Evolutionary conservation across 2,113 vertebrate species (phyloP), one percentile per base, ranked within the genome.

Genomic region (Anolis sagrei): DNA sequence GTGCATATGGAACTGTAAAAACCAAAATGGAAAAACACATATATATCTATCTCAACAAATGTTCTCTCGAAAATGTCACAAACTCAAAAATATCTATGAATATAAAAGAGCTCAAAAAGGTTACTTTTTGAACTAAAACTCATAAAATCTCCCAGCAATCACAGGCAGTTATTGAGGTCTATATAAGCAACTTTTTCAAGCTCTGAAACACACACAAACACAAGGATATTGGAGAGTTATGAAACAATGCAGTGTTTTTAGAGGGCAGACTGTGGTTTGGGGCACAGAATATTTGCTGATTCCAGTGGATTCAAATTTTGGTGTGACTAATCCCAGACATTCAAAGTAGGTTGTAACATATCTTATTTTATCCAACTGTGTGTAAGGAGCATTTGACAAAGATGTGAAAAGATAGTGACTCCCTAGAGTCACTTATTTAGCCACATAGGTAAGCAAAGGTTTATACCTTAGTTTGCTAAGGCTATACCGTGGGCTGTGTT

Each of bases 241-340:
- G 51, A 86, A 75, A 25, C 0, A 4, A 54, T 72, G 34, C 34
- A 27, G 2, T 51, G n/a, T 83, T 83, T 82, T 82, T 11, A 36
- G 44, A 83, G 36, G 19, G 39, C 10, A 64, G 11, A 44, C 14
- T 29, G 8, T 80, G 7, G 77, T 79, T 62, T 8, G 32, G 32
- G 32, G 9, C 54, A 58, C 14, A 87, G 86, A 85, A 7, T 84
- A 84, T 88, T 81, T 73, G 83, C 89, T 79, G 77, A 62, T 39
- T 21, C n/a, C 48, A 72, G 51, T 36, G 4, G 23, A 36, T 34
- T 58, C 68, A 73, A 49, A 18, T 13, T 62, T 83, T 74, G 3
- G 21, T 58, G 21, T 62, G 32, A 62, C 11, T 23, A 36, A 62
- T n/a, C 27, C 34, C 49, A 11, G 54, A 54, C 36, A 39, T 76